phyloP scores from a whole-genome alignment of 2,888 invertebrate genomes.

The Apodemia zela region DNA sequence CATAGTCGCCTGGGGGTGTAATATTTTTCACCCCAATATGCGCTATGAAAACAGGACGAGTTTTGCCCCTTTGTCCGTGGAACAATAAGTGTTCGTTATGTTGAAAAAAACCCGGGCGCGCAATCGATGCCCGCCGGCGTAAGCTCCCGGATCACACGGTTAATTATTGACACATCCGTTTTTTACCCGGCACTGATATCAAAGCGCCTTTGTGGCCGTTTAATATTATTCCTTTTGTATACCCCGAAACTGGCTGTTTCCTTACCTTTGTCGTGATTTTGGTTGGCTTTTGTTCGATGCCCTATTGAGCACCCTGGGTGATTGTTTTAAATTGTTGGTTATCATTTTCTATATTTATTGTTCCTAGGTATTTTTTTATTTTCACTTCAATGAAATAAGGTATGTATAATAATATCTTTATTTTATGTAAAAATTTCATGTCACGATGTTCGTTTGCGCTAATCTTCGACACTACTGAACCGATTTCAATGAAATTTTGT shows the following conservation, averaged over 20 bases:
- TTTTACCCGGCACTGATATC: slow-evolving; percentile 51
- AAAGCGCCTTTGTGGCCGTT: slow-evolving; percentile 56
- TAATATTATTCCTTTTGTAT: slow-evolving; percentile 59
- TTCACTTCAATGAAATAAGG: no score
- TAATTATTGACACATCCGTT: slow-evolving; percentile 80
- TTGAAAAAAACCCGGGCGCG: slow-evolving; percentile 52
- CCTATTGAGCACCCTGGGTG: slow-evolving; percentile 32
- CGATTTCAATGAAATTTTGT: no score
- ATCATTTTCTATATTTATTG: slow-evolving; percentile 37
- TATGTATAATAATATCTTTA: no score
- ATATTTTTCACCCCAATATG: slow-evolving; percentile 71
- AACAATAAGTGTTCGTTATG: slow-evolving; percentile 45
- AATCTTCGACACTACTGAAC: no score
- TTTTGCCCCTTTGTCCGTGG: slow-evolving; percentile 56
- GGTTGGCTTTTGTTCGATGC: slow-evolving; percentile 44
- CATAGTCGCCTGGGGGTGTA: slow-evolving; percentile 70
- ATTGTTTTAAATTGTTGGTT: slow-evolving; percentile 57
- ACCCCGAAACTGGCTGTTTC: slow-evolving; percentile 62
- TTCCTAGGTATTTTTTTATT: not conserved
- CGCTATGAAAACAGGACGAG: slow-evolving; percentile 57
- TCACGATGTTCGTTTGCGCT: no score
- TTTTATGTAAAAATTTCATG: no score
- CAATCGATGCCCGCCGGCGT: slow-evolving; percentile 69
- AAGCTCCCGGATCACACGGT: slow-evolving; percentile 67
- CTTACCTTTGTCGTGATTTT: slow-evolving; percentile 58